phyloP scores from a whole-genome alignment of 2,113 vertebrate species.

The Campylorhamphus procurvoides region DNA sequence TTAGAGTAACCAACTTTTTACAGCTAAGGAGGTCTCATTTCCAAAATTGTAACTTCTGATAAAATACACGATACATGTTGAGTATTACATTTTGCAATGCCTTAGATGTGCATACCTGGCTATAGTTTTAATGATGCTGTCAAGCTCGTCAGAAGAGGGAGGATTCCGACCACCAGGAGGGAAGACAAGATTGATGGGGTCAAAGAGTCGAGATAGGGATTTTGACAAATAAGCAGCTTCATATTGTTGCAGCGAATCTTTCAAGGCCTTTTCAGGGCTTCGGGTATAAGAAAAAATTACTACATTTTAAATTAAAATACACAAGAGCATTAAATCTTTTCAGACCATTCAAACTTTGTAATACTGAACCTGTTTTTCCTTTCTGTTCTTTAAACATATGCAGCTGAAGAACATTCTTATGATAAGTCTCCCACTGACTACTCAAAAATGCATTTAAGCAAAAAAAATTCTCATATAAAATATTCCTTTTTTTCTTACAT shows the following conservation, averaged over 20 bases:
- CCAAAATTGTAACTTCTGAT: not conserved
- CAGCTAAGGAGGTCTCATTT: not conserved
- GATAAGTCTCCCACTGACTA: not conserved
- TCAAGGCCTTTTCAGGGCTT: constrained; percentile 93
- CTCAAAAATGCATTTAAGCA: not conserved
- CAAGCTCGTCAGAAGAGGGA: constrained; percentile 91
- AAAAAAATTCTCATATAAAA: not conserved
- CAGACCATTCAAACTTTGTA: not conserved
- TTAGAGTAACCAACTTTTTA: not conserved
- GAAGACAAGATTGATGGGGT: constrained; percentile 97
- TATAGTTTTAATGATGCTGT: constrained; percentile 95
- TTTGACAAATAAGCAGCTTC: constrained; percentile 97
- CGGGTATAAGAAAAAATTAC: not conserved
- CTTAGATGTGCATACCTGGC: constrained; percentile 74
- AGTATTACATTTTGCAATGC: not conserved
- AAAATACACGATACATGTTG: not conserved
- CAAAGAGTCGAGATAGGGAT: constrained; percentile 95
- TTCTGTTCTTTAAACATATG: not conserved
- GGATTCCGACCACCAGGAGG: constrained; percentile 92
- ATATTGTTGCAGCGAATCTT: constrained; percentile 89
- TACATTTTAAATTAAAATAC: not conserved
- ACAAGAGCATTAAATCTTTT: not conserved
- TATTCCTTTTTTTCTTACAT: not conserved
- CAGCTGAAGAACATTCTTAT: not conserved
- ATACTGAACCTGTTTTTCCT: not conserved